These are phyloP conservation scores for Cerastis leucographa DNA, from an alignment of 2,888 invertebrate genomes.

Conservation along the genomic window DNA sequence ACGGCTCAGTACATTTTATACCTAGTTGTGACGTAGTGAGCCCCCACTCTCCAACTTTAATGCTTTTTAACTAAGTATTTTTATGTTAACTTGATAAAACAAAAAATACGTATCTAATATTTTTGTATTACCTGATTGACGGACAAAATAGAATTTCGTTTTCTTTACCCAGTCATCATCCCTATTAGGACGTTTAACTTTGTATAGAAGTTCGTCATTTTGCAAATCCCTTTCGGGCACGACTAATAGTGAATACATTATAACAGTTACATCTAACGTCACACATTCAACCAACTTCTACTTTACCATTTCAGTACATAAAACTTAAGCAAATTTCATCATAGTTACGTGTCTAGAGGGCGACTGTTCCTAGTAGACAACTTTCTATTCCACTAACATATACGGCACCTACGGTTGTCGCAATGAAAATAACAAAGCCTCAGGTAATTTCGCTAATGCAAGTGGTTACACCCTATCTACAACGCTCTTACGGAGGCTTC, in stretches of 20 bases:
- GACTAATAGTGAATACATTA: constrained; percentile 14
- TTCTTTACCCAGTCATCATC: too few relatives aligned
- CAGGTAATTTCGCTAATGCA: constrained; percentile 91
- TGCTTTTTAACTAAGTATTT: too few relatives aligned
- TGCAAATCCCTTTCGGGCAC: too few relatives aligned
- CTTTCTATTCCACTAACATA: constrained; percentile 74
- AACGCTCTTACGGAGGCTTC: constrained; percentile 85
- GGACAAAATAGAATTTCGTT: too few relatives aligned
- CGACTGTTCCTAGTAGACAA: constrained; percentile 54
- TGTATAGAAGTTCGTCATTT: not conserved
- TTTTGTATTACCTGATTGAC: too few relatives aligned
- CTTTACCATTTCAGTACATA: constrained; percentile 35
- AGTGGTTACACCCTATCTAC: constrained; percentile 89
- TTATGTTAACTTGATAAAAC: too few relatives aligned
- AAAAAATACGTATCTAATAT: too few relatives aligned
- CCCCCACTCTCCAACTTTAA: too few relatives aligned
- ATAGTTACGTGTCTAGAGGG: constrained; percentile 60
- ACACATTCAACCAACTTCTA: constrained; percentile 3
- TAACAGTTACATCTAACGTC: constrained; percentile 16
- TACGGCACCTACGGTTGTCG: constrained; percentile 78
- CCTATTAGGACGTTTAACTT: not conserved
- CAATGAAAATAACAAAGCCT: constrained; percentile 90
- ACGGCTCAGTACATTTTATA: too few relatives aligned
- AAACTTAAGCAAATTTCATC: constrained; percentile 40
- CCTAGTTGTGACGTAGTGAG: too few relatives aligned